Base-by-base conservation (phyloP, 2,797 vertebrate genomes). In the Sternarchorhynchus goeldii region DNA sequence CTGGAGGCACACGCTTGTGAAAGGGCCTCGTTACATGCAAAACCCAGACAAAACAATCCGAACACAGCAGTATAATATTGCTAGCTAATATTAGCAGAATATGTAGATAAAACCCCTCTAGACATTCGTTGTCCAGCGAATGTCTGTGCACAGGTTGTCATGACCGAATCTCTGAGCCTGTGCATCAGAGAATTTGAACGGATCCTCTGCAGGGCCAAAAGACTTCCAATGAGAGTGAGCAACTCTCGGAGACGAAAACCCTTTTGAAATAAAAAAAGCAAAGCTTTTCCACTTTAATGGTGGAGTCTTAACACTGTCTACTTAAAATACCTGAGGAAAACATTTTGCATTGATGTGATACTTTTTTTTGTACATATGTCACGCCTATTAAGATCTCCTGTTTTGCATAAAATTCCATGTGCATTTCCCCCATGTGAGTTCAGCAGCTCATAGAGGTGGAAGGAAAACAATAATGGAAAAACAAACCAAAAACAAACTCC, bases 311-410 rank as follows among this genome's bases (percentile, higher is more conserved):
- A 82, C 67, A 78, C 80, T 82, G 76, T 50, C 58, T 34, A 25
- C 57, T 64, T 53, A 62, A 76, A 81, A 77, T 82, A 79, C 85
- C 85, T 84, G 85, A 86, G 84, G 74, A 74, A 29, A 14, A 58
- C 41, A 18, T 29, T 67, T 74, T 82, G 79, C 79, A 84, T 78
- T 81, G 75, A n/a, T 68, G 34, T 63, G 1, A 10, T 20, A 59
- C 36, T 29, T 25, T 56, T 56, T 21, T 34, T 20, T 16, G n/a
- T 78, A 36, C 55, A 53, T n/a, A 29, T 34, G 45, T 50, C 0
- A 71, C 32, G 16, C 10, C 7, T 17, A 12, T 72, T 17, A 57
- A 16, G 50, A n/a, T 32, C 21, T 34, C 63, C 39, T 56, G 25
- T 31, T 25, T 17, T 66, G 21, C 58, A 78, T 29, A 63, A 76